Evolutionary conservation across 2,113 vertebrate species (phyloP).

Genomic region (Calidris pygmaea): DNA sequence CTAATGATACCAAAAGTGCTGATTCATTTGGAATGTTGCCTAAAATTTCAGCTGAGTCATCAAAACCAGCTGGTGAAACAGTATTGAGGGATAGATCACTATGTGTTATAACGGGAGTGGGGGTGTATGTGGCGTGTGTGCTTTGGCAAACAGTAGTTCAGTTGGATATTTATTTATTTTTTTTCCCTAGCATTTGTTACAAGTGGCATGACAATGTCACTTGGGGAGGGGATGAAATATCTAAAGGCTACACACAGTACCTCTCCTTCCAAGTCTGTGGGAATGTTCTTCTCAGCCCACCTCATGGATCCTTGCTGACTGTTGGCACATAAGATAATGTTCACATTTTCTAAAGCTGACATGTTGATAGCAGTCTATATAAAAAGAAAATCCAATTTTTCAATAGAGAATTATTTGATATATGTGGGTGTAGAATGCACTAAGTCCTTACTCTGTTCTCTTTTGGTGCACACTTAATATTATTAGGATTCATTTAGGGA

Average conservation of each 20-base stretch:
- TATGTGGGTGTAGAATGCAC: background rate
- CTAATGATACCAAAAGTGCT: background rate
- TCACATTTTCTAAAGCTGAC: background rate
- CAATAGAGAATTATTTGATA: background rate
- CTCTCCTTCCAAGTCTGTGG: background rate
- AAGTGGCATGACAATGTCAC: background rate
- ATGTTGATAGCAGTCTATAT: background rate
- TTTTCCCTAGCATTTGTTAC: background rate
- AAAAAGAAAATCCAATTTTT: background rate
- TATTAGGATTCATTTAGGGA: background rate
- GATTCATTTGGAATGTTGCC: background rate
- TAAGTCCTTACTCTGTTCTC: background rate
- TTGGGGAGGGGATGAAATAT: background rate
- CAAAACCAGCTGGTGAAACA: background rate
- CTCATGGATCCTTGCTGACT: background rate
- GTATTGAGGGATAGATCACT: background rate
- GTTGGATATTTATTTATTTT: background rate
- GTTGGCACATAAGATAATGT: background rate
- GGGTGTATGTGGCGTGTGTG: too few species aligned
- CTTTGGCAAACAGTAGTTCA: background rate
- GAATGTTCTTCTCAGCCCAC: background rate
- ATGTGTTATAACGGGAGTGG: background rate
- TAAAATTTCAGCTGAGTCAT: background rate
- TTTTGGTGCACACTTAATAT: background rate
- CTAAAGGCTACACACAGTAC: background rate